Percentiles rank a stretch among this genome's conserved stretches.
Conservation (phyloP, 2,113 vertebrate species). For the Dasypus novemcinctus region DNA sequence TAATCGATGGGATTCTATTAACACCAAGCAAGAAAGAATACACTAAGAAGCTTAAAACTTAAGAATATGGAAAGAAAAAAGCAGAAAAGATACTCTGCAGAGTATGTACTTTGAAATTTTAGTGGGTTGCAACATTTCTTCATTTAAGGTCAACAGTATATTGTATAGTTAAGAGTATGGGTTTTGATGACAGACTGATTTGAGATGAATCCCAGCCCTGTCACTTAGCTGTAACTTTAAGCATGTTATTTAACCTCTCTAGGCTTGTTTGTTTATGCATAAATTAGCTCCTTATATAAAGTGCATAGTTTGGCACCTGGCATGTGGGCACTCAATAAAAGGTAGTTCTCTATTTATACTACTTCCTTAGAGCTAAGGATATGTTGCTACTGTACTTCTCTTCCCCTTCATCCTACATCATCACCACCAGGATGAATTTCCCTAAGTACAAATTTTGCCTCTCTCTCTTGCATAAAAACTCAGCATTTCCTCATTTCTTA, state of each 20-base stretch:
- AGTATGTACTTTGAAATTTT: background rate
- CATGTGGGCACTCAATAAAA: background rate
- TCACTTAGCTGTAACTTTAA: background rate
- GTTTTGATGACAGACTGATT: background rate
- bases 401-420: background rate
- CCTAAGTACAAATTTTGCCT: background rate
- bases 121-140: too few relatives aligned
- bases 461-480: background rate
- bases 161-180: background rate
- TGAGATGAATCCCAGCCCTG: background rate
- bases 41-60: background rate
- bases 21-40: background rate
- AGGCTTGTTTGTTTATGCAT: background rate
- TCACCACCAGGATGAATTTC: background rate
- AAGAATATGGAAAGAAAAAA: background rate
- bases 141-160: background rate
- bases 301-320: rapidly evolving
- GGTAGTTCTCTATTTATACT: background rate
- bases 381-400: background rate
- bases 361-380: background rate
- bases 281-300: background rate
- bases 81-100: background rate
- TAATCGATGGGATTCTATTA: background rate
- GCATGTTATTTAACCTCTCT: background rate
- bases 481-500: background rate